Evolutionary conservation across 1,140 invertebrate genomes (phyloP).

Genomic region (Micrasema minimum): DNA sequence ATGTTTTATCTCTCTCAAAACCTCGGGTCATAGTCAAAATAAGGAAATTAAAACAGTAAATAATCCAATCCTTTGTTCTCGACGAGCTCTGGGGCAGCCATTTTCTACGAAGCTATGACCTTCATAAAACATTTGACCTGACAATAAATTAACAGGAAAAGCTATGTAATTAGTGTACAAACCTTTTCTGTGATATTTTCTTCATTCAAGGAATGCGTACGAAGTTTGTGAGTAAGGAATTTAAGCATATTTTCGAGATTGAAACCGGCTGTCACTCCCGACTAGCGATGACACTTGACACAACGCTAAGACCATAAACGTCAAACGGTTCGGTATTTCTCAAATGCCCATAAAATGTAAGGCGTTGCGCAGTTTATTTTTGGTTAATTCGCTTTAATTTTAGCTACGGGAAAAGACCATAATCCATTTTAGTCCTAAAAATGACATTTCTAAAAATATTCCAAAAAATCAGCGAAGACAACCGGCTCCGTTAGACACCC

Average conservation of each 20-base stretch:
- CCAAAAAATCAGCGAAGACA: conserved; percentile 54
- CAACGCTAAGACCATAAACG: conserved; percentile 42
- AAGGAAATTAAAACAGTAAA: conserved; percentile 32
- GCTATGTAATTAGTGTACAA: conserved; percentile 59
- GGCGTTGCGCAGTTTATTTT: conserved; percentile 9
- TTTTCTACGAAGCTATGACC: conserved; percentile 66
- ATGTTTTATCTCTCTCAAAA: conserved; percentile 27
- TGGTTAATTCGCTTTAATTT: not conserved
- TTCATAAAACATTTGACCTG: conserved; percentile 57
- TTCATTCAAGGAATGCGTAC: conserved; percentile 83
- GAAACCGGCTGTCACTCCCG: conserved; percentile 53
- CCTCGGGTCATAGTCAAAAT: conserved; percentile 11
- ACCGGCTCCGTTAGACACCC: conserved; percentile 59
- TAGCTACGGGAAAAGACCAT: conserved; percentile 24
- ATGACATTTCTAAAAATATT: conserved; percentile 53
- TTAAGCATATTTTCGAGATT: conserved; percentile 76
- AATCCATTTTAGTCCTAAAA: conserved; percentile 38
- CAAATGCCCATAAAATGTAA: conserved; percentile 26
- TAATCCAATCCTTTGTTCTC: conserved; percentile 65
- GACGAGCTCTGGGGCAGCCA: conserved; percentile 60
- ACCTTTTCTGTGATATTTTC: conserved; percentile 75
- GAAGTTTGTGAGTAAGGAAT: conserved; percentile 82
- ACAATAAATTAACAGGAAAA: conserved; percentile 42
- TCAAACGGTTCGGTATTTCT: conserved; percentile 23
- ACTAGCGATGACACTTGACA: conserved; percentile 47